Evolutionary conservation across 1,140 invertebrate species (phyloP), one percentile per base, ranked within the genome.

Genomic region (Eupristina koningsbergeri): DNA sequence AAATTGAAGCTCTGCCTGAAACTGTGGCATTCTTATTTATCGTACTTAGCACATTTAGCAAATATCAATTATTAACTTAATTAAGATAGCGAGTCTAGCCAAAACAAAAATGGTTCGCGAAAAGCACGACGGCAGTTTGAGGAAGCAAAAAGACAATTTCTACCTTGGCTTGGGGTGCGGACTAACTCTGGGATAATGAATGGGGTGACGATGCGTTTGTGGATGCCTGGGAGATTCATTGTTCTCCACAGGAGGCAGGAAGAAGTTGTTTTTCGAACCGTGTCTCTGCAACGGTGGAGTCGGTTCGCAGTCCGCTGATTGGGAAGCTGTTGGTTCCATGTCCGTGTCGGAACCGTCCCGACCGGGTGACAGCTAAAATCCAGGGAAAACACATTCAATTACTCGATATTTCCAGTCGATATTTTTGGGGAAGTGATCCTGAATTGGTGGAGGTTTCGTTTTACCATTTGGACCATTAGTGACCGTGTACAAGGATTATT

Each of bases 301-400:
- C 45, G 97, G 97, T 91, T 98, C 97, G 92, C 97, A 98, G 93
- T 98, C 97, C 88, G 97, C 96, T 58, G 96, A 97, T 91, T 98
- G 97, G 50, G 97, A 97, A 47, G 96, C 96, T 9, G 96, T 96
- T 19, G 95, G 95, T 88, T 97, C 96, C 95, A 97, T 94, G 87
- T 97, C 96, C 74, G 95, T 95, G 86, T 96, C 95, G 80, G 94
- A 96, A 87, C 94, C 96, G 89, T 94, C 96, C 89, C 93, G 93
- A 73, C 96, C 96, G 15, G 96, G 96, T n/a, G 96, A 97, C 85
- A 97, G 93, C 96, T 97, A 91, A 47, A 90, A 89, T 81, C 58
- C 86, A 63, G 39, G 26, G 73, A 45, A 31, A 79, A 76, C 2
- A 26, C 22, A 34, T 1, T 39, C 26, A 3, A 63, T 63, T 41